Percentiles rank a stretch among this genome's conserved stretches.
These are phyloP conservation scores for Merops nubicus DNA, from an alignment of 2,113 vertebrate genomes.

Conservation along the genomic window DNA sequence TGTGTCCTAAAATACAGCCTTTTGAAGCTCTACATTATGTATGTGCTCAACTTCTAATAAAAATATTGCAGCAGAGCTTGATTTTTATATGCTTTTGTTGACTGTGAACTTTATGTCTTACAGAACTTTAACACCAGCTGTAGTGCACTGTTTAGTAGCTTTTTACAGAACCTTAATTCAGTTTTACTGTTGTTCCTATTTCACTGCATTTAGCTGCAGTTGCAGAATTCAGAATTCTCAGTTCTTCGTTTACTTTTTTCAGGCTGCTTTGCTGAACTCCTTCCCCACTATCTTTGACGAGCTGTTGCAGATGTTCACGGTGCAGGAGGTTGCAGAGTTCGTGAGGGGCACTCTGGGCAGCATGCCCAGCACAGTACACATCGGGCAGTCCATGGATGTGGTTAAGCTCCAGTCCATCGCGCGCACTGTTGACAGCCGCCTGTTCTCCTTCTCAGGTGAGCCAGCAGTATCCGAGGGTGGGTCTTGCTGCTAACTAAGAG, in stretches of 20 bases:
- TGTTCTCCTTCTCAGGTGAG: conserved; percentile 95
- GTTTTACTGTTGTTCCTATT: not conserved
- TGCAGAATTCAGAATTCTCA: not conserved
- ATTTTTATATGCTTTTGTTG: not conserved
- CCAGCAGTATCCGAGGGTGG: not conserved
- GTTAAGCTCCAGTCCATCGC: conserved; percentile 96
- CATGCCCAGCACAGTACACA: conserved; percentile 94
- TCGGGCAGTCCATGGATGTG: conserved; percentile 95
- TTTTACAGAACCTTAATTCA: not conserved
- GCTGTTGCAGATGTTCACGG: conserved; percentile 96
- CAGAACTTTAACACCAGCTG: accelerated
- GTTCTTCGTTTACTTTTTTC: not conserved
- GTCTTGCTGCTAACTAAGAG: not conserved
- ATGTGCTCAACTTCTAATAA: accelerated
- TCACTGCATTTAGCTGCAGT: not conserved
- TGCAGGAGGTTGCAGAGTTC: conserved; percentile 95
- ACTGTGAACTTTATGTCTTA: not conserved
- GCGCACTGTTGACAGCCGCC: conserved; percentile 93
- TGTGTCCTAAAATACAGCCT: not conserved
- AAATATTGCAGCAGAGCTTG: not conserved
- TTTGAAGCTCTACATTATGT: not conserved
- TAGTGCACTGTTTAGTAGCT: not conserved
- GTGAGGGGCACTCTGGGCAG: conserved; percentile 93
- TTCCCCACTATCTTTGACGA: conserved; percentile 97
- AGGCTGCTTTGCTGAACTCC: conserved; percentile 95